phyloP scores from a whole-genome alignment of 2,888 invertebrate species.

The Napeogenes sylphis region DNA sequence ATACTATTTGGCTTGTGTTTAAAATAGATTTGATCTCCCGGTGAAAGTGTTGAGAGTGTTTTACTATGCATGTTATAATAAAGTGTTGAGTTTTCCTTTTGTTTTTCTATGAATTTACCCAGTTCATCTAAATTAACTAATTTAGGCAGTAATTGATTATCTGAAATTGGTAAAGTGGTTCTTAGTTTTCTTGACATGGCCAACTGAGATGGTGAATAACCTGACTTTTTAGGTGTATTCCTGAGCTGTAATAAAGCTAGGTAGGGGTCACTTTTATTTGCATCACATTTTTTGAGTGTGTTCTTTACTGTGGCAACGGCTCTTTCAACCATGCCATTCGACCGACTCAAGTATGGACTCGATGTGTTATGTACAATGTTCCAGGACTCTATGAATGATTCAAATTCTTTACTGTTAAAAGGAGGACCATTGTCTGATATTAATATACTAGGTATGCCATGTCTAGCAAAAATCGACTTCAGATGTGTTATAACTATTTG shows the following conservation, averaged over 20 bases:
- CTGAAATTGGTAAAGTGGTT: neutral
- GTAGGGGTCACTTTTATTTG: neutral
- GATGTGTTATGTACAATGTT: too few relatives aligned
- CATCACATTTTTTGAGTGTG: neutral
- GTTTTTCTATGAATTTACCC: neutral
- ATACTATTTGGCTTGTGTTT: neutral
- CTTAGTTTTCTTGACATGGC: slow-evolving; percentile 1
- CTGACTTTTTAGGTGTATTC: neutral
- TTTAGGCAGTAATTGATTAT: neutral
- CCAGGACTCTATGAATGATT: too few relatives aligned
- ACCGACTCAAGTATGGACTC: slow-evolving; percentile 3
- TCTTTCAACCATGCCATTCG: slow-evolving; percentile 6
- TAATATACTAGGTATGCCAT: too few relatives aligned
- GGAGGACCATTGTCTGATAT: too few relatives aligned
- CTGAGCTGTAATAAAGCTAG: slow-evolving; percentile 1
- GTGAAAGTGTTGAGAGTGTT: neutral
- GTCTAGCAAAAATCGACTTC: too few relatives aligned
- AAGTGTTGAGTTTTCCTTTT: neutral
- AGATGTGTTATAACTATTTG: too few relatives aligned
- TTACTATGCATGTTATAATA: slow-evolving; percentile 2
- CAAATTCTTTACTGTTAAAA: too few relatives aligned
- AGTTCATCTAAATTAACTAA: too few relatives aligned
- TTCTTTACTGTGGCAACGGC: slow-evolving; percentile 3
- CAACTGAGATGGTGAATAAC: neutral
- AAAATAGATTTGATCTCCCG: neutral